These are phyloP conservation scores for Timandra comae DNA, from an alignment of 2,888 invertebrate species.

Conservation along the genomic window DNA sequence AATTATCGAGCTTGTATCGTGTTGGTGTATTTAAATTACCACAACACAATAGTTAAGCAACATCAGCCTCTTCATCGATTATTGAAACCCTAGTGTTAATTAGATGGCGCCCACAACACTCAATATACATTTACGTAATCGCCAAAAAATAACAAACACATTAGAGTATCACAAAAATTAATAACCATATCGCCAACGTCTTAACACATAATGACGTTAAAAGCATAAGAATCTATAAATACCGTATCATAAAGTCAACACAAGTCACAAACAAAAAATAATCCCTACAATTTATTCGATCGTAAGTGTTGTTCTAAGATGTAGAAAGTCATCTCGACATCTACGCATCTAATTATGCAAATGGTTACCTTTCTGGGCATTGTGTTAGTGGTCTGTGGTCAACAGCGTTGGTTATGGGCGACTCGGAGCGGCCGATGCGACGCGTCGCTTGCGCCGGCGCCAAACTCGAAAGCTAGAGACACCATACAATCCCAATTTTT, in stretches of 20 bases:
- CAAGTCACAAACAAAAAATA: constrained; percentile 16
- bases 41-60: constrained; percentile 39
- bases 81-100: constrained; percentile 44
- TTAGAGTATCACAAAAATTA: constrained; percentile 18
- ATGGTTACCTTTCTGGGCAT: constrained; percentile 28
- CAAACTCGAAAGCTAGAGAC: constrained; percentile 39
- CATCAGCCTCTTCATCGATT: constrained; percentile 39
- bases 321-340: constrained; percentile 26
- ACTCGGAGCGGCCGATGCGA: constrained; percentile 16
- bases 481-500: constrained; percentile 45
- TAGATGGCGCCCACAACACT: constrained; percentile 35
- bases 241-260: constrained; percentile 16
- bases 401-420: constrained; percentile 22
- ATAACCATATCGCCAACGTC: constrained; percentile 17
- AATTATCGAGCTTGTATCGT: constrained; percentile 16
- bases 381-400: constrained; percentile 31
- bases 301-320: constrained; percentile 25
- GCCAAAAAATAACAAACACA: neutral
- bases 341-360: constrained; percentile 39
- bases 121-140: constrained; percentile 19
- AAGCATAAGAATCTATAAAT: constrained; percentile 10
- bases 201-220: constrained; percentile 2
- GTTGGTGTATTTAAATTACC: constrained; percentile 45
- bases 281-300: constrained; percentile 19
- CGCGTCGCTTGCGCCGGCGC: constrained; percentile 34